A percentile compares a stretch with the other conserved stretches of the same genome.
These are phyloP conservation scores for Tricholauxania praeusta DNA, from an alignment of 2,888 invertebrate species.

Conservation along the genomic window DNA sequence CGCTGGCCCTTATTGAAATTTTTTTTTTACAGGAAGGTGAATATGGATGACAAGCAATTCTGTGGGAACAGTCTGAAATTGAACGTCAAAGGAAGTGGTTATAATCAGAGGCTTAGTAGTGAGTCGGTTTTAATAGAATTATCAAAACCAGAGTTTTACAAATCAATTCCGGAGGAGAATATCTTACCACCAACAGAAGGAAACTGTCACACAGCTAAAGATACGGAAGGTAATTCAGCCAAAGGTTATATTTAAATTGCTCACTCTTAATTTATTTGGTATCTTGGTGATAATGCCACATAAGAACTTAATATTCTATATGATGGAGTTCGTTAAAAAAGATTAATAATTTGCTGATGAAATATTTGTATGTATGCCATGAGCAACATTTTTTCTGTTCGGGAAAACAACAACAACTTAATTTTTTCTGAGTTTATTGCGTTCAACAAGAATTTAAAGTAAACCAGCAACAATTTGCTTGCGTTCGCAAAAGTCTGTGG, in stretches of 20 bases:
- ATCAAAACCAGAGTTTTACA: slow-evolving; percentile 53
- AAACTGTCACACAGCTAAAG: too few relatives aligned
- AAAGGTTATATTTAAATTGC: too few relatives aligned
- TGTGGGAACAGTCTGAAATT: slow-evolving; percentile 47
- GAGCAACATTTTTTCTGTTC: too few relatives aligned
- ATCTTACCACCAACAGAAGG: slow-evolving; percentile 35
- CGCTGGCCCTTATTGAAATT: not conserved
- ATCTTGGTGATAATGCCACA: too few relatives aligned
- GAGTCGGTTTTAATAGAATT: slow-evolving; percentile 31
- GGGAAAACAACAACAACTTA: not conserved
- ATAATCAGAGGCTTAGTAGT: slow-evolving; percentile 16
- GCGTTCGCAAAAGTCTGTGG: not conserved
- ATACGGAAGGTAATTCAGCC: too few relatives aligned
- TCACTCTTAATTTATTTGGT: too few relatives aligned
- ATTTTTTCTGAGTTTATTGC: too few relatives aligned
- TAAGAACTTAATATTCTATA: too few relatives aligned
- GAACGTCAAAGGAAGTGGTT: slow-evolving; percentile 43
- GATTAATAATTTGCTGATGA: too few relatives aligned
- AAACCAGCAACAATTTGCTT: slow-evolving; percentile 12
- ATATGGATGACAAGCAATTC: slow-evolving; percentile 31
- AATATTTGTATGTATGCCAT: too few relatives aligned
- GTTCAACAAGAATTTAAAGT: not conserved
- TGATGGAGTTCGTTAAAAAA: too few relatives aligned
- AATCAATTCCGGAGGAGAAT: slow-evolving; percentile 55
- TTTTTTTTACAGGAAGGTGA: too few relatives aligned